Evolutionary conservation across 2,888 invertebrate genomes (phyloP).

Genomic region (Omphaloscelis lunosa): DNA sequence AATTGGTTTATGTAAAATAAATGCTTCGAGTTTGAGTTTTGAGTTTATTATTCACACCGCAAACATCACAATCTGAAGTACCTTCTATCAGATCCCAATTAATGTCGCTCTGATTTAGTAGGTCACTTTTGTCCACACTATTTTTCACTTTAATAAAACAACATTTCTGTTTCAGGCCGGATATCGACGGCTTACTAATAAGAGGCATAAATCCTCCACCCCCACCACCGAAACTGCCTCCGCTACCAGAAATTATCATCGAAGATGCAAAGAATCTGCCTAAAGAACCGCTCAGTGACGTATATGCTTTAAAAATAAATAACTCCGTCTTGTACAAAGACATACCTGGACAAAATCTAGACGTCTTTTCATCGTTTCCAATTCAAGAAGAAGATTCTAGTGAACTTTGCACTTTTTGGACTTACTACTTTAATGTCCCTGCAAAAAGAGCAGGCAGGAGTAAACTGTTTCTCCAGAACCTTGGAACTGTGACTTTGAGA

Average conservation of each 20-base stretch:
- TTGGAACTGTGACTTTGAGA: conserved; percentile 86
- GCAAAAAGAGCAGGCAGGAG: conserved; percentile 78
- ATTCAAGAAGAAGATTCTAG: conserved; percentile 75
- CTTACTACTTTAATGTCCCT: conserved; percentile 85
- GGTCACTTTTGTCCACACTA: too few relatives aligned
- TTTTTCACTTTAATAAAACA: not conserved
- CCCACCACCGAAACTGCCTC: conserved; percentile 73
- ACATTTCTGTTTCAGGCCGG: conserved; percentile 75
- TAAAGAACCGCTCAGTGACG: conserved; percentile 62
- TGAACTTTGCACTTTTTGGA: conserved; percentile 80
- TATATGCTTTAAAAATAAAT: conserved; percentile 84
- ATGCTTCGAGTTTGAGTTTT: too few relatives aligned
- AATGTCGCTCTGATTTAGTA: not conserved
- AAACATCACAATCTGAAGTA: not conserved
- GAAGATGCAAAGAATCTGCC: conserved; percentile 45
- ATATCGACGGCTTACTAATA: conserved; percentile 77
- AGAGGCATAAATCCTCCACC: conserved; percentile 79
- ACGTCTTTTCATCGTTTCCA: conserved; percentile 62
- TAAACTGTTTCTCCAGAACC: conserved; percentile 86
- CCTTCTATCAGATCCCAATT: not conserved
- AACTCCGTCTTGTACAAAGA: conserved; percentile 80
- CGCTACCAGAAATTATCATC: conserved; percentile 74
- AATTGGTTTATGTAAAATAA: too few relatives aligned
- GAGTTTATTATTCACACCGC: not conserved
- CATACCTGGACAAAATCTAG: conserved; percentile 71